Conservation (phyloP, 2,888 invertebrate species). For the Coremacera marginata region DNA sequence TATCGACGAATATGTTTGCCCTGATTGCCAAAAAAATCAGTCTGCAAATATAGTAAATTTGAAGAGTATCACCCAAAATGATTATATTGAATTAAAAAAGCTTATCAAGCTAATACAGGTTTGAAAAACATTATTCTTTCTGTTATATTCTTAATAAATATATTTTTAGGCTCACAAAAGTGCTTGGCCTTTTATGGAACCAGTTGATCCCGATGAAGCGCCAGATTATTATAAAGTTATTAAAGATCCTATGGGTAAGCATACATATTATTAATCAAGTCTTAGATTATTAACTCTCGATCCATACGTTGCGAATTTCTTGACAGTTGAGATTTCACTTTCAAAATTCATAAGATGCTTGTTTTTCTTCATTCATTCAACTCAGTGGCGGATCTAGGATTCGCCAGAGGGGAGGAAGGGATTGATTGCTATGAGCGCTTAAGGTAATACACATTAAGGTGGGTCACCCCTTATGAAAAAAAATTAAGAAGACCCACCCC, state of each 20-base stretch:
- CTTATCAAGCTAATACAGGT: constrained; percentile 91
- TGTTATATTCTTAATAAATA: not conserved
- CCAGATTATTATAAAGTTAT: constrained; percentile 97
- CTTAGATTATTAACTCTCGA: too few relatives aligned
- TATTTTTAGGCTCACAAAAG: constrained; percentile 86
- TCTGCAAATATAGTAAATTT: constrained; percentile 91
- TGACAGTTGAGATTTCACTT: too few relatives aligned
- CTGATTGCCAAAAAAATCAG: constrained; percentile 92
- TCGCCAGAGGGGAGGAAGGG: too few relatives aligned
- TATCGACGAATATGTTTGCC: constrained; percentile 96
- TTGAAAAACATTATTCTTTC: not conserved
- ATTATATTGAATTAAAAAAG: constrained; percentile 86
- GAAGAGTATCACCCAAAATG: constrained; percentile 83
- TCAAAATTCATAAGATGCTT: too few relatives aligned
- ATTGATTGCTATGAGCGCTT: too few relatives aligned
- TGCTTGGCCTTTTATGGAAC: constrained; percentile 98
- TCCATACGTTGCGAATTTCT: too few relatives aligned
- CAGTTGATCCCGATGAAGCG: constrained; percentile 95
- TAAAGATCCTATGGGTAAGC: constrained; percentile 94
- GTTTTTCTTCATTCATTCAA: too few relatives aligned
- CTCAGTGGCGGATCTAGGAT: too few relatives aligned
- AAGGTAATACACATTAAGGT: too few relatives aligned
- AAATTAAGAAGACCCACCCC: too few relatives aligned
- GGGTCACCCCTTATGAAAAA: too few relatives aligned
- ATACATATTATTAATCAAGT: not conserved